Evolutionary conservation across 2,888 invertebrate genomes (phyloP), one percentile per base, ranked within the genome.

Genomic region (Ernsta delagoae): DNA sequence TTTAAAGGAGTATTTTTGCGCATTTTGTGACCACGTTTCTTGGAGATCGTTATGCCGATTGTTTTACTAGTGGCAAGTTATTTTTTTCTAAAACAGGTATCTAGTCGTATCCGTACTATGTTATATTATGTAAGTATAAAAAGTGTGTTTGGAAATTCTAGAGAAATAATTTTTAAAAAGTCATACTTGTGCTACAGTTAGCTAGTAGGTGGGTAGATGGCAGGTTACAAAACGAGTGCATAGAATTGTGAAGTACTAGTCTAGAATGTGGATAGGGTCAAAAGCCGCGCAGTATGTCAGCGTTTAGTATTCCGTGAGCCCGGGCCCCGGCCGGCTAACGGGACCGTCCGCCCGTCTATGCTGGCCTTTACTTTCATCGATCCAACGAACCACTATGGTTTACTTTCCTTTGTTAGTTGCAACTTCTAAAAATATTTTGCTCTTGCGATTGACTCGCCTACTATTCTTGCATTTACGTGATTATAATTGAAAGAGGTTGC

Each of bases 271-370:
- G 82, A 81, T 89, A 92, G 92, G 92, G 93, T 92, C 93, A 93
- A 92, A 92, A 92, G 89, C 92, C 93, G 91, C 90, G 89, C 85
- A 90, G 92, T 93, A 85, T 93, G 92, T 93, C 92, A 93, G 91
- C 86, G 91, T 88, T 93, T 92, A 92, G 92, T 92, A 92, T 93
- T 92, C 92, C 89, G 87, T 86, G 88, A 86, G 90, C 82, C 83
- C 83, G 83, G 81, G 83, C 85, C 83, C 85, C 85, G 86, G 86
- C 87, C 90, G 82, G 82, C 83, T 92, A 93, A 91, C 92, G 92
- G 92, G 89, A 92, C 88, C 82, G 79, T 76, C 77, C 81, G 82
- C 76, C 84, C 85, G 88, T 89, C 90, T 89, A 85, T 87, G 83
- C 87, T 80, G 87, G 91, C 89, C 92, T 92, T 92, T 92, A 93